Base-by-base conservation (phyloP, 2,113 vertebrate species). In the Capreolus pygargus region DNA sequence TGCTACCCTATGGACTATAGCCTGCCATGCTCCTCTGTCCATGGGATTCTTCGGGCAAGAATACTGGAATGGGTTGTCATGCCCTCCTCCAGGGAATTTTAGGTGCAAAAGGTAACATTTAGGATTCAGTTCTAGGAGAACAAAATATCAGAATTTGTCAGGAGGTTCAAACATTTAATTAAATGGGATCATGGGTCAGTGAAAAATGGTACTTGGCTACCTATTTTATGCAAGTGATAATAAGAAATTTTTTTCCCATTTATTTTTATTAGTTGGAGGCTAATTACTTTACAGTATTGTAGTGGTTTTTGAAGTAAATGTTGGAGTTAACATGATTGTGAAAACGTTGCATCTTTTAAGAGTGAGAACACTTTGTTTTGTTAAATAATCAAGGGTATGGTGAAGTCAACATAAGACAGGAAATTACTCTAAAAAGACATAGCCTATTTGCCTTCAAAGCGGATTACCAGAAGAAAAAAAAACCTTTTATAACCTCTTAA, bases 131-230 rank as follows among this genome's bases (percentile, higher is more conserved):
- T 92, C 55, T 30, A 96, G n/a, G 17, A 85, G 88, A n/a, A 25
- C 11, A 84, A 79, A 89, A 92, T 60, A 39, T 89, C 84, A 96
- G 83, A 89, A 92, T 45, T 67, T 84, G 57, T 97, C 64, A 67
- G 57, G n/a, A 84, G n/a, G 7, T 58, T 89, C 79, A 50, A 95
- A 85, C 16, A 91, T 45, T 86, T 17, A 23, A 82, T 93, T 89
- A 85, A 95, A 74, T 70, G 55, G 82, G 82, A 43, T 78, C 27
- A 58, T 78, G 33, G 36, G 57, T 95, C 33, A 95, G 39, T 67
- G 50, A 67, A 89, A 93, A 96, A 91, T 30, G 93, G 70, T 83
- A 30, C 33, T 88, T 94, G 19, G 33, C 76, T 91, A 88, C 16
- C 33, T 95, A 79, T 79, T 89, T 95, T 95, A 89, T 57, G 9